Conservation (phyloP, 2,113 vertebrate genomes). For the Galeopterus variegatus region DNA sequence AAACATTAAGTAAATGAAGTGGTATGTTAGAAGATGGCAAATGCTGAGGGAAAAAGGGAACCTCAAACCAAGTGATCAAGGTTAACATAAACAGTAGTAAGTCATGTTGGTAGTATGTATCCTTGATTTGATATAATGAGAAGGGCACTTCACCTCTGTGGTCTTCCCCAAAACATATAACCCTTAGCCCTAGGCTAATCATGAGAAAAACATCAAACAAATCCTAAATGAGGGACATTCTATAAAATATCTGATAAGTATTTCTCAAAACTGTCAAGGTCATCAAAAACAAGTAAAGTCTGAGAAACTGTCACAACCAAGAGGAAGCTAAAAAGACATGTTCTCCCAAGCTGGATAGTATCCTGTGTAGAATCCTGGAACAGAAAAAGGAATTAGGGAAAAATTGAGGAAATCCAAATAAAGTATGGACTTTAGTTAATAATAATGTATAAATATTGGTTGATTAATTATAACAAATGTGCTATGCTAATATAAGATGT, state of each 20-base stretch:
- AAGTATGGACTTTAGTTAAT: background rate
- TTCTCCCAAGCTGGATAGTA: background rate
- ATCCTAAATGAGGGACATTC: background rate
- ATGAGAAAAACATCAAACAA: conserved; percentile 11
- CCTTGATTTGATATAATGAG: background rate
- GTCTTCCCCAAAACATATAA: background rate
- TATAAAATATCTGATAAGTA: background rate
- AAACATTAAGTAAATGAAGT: conserved; percentile 3
- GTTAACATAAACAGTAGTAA: background rate
- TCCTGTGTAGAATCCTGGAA: background rate
- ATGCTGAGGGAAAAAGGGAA: background rate
- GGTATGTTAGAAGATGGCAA: background rate
- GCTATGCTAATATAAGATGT: background rate
- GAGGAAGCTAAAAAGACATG: background rate
- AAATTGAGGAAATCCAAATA: background rate
- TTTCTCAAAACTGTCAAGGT: background rate
- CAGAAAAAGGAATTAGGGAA: background rate
- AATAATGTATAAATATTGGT: background rate
- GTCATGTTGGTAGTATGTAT: background rate
- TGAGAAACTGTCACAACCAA: conserved; percentile 12
- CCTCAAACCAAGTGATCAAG: background rate
- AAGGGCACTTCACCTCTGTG: background rate
- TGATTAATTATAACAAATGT: conserved; percentile 23
- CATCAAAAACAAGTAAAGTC: conserved; percentile 3
- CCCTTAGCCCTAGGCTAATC: background rate